A percentile compares a stretch with the other conserved stretches of the same genome.
Conservation (phyloP, 2,113 vertebrate species). For the Melanocharis versteri region DNA sequence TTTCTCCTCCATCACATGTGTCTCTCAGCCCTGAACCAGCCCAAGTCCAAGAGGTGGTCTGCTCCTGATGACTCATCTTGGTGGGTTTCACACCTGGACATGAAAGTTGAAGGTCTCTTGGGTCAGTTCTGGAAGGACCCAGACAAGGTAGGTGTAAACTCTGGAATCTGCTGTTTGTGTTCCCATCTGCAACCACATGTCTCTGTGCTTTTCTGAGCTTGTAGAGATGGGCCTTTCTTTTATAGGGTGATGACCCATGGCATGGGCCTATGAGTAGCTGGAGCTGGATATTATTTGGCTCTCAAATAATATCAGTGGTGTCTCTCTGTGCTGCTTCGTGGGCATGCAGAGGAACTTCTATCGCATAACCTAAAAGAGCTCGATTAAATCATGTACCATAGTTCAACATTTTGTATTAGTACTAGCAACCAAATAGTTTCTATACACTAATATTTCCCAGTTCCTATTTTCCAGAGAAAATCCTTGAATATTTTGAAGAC, state of each 20-base stretch:
- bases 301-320: background rate
- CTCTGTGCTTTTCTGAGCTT: background rate
- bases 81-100: background rate
- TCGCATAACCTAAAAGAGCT: background rate
- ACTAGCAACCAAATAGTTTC: background rate
- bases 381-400: background rate
- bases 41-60: background rate
- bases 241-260: accelerated
- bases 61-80: too few species aligned
- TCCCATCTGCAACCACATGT: accelerated
- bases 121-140: background rate
- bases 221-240: background rate
- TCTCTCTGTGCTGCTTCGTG: background rate
- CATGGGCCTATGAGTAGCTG: background rate
- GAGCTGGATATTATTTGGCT: background rate
- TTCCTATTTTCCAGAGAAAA: background rate
- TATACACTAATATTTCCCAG: background rate
- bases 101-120: background rate
- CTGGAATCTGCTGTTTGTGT: background rate
- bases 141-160: background rate
- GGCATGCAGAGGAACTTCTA: background rate
- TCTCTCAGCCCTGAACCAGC: background rate
- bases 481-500: background rate
- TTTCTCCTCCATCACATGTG: too few species aligned
- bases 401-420: background rate